Percentiles rank a stretch among this genome's conserved stretches.
phyloP scores from a whole-genome alignment of 2,113 vertebrate species.

The Percina caprodes region DNA sequence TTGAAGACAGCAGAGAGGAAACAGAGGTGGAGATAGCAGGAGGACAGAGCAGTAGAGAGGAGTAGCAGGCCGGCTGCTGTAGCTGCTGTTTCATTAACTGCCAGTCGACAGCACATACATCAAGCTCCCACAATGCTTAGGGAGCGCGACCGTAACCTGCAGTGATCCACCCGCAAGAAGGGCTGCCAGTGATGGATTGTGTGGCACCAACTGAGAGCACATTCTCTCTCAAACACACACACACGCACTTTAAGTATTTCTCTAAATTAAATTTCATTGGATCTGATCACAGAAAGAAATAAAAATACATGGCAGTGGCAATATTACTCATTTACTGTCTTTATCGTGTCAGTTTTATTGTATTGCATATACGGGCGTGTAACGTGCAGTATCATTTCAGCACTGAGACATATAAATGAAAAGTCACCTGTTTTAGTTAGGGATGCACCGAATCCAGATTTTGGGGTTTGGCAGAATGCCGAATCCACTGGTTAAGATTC shows the following conservation, averaged over 20 bases:
- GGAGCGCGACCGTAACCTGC: conserved; percentile 74
- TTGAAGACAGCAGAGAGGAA: conserved; percentile 20
- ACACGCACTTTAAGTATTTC: conserved; percentile 17
- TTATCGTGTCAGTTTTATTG: background rate
- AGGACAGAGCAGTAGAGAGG: conserved; percentile 16
- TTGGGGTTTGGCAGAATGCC: too few relatives aligned
- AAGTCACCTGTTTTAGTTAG: background rate
- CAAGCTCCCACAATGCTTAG: conserved; percentile 77
- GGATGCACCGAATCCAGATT: too few relatives aligned
- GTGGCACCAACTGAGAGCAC: conserved; percentile 56
- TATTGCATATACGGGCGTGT: too few relatives aligned
- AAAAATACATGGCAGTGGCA: background rate
- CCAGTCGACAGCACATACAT: conserved; percentile 81
- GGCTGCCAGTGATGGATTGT: conserved; percentile 75
- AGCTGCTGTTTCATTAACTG: conserved; percentile 83
- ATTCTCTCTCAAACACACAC: conserved; percentile 8
- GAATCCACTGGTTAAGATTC: too few relatives aligned
- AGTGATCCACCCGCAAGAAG: conserved; percentile 72
- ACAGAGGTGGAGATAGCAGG: conserved; percentile 25
- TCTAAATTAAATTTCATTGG: conserved; percentile 8
- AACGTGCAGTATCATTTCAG: background rate
- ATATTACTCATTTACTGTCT: background rate
- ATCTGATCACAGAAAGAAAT: conserved; percentile 29
- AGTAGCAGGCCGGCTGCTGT: conserved; percentile 31
- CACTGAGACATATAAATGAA: background rate